Percentiles rank a stretch among this genome's conserved stretches.
Conservation (phyloP, 2,797 vertebrate species). For the Melanotaenia parkinsoni region DNA sequence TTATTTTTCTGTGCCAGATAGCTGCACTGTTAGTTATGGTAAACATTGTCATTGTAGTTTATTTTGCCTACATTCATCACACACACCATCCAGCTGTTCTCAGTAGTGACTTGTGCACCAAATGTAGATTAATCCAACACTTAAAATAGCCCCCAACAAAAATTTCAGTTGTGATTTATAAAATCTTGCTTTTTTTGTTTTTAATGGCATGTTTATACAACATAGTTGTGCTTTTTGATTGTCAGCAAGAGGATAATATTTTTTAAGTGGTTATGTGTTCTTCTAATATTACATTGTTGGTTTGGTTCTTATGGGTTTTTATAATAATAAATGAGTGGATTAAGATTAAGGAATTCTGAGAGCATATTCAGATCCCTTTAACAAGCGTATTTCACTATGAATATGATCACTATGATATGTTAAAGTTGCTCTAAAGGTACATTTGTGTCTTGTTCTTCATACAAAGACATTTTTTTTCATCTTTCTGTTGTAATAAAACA, state of each 20-base stretch:
- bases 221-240: too few species aligned
- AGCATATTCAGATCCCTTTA: not conserved
- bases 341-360: not conserved
- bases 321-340: not conserved
- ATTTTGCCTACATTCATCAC: not conserved
- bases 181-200: too few species aligned
- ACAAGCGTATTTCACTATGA: not conserved
- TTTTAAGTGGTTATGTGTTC: not conserved
- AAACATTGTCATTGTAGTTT: not conserved
- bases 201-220: too few species aligned
- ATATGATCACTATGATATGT: not conserved
- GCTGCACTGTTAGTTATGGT: not conserved
- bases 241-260: too few species aligned
- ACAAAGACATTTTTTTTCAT: not conserved
- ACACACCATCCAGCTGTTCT: not conserved
- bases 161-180: too few species aligned
- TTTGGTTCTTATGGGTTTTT: not conserved
- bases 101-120: too few species aligned
- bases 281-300: not conserved
- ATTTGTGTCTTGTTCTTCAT: not conserved
- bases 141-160: too few species aligned
- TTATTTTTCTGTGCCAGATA: not conserved
- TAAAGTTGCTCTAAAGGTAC: not conserved
- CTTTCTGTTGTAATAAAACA: constrained; percentile 9
- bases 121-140: too few species aligned